These are phyloP conservation scores for Noctua fimbriata DNA, from an alignment of 2,888 invertebrate genomes.

Conservation along the genomic window DNA sequence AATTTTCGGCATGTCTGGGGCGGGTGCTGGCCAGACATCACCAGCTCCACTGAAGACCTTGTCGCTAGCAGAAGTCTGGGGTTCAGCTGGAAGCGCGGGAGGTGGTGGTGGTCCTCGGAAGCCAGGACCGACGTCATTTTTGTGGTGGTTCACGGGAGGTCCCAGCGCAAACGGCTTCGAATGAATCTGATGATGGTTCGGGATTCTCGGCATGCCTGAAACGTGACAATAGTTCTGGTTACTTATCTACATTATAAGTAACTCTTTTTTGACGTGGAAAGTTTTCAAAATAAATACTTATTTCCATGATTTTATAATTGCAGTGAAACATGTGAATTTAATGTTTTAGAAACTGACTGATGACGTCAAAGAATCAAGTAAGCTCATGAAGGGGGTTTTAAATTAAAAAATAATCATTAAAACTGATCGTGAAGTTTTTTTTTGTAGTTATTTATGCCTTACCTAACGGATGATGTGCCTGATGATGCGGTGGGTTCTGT, in stretches of 20 bases:
- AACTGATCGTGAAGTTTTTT: not conserved
- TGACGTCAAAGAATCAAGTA: not conserved
- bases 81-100: slow-evolving; percentile 85
- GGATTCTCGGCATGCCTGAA: slow-evolving; percentile 87
- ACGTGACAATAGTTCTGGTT: slow-evolving; percentile 52
- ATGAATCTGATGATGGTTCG: slow-evolving; percentile 89
- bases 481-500: slow-evolving; percentile 92
- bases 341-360: not conserved
- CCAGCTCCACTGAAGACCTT: slow-evolving; percentile 91
- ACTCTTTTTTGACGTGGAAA: not conserved
- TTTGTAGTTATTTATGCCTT: slow-evolving; percentile 52
- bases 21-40: slow-evolving; percentile 96
- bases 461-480: slow-evolving; percentile 88
- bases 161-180: slow-evolving; percentile 86
- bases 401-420: not conserved
- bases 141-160: slow-evolving; percentile 87
- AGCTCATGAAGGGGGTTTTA: not conserved
- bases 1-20: slow-evolving; percentile 98
- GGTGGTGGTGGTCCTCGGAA: slow-evolving; percentile 93
- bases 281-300: not conserved
- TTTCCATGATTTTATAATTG: not conserved
- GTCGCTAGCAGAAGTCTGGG: slow-evolving; percentile 90
- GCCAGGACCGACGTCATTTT: slow-evolving; percentile 89
- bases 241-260: not conserved
- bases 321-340: not conserved